Conservation (phyloP, 2,888 invertebrate species). For the Lutraria lutraria region DNA sequence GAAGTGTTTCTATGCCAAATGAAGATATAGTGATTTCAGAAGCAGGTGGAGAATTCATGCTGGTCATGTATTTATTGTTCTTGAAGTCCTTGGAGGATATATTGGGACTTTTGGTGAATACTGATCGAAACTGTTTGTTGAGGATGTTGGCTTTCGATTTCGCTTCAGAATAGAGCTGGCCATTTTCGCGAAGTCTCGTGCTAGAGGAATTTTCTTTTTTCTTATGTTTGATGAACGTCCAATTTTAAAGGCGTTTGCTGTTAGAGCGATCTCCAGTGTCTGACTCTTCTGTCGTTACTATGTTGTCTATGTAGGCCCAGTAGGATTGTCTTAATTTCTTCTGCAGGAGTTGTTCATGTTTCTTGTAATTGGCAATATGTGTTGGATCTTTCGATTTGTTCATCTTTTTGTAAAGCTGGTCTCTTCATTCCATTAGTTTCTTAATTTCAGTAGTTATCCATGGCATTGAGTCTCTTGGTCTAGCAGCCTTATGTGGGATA, state of each 20-base stretch:
- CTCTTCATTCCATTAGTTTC: slow-evolving; percentile 37
- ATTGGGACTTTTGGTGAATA: no score
- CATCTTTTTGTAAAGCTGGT: slow-evolving; percentile 40
- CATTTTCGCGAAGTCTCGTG: background rate
- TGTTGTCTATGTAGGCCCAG: slow-evolving; percentile 51
- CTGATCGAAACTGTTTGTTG: no score
- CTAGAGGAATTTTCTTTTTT: slow-evolving; percentile 19
- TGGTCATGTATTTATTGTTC: no score
- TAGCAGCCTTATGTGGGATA: slow-evolving; percentile 46
- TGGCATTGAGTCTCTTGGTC: slow-evolving; percentile 43
- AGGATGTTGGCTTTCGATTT: no score
- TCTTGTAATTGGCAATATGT: slow-evolving; percentile 33
- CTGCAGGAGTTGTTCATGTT: background rate
- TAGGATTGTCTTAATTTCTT: slow-evolving; percentile 31
- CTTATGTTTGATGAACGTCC: slow-evolving; percentile 39
- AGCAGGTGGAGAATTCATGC: no score
- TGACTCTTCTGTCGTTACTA: slow-evolving; percentile 10
- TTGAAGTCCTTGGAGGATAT: no score
- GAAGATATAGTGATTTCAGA: no score
- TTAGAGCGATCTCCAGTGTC: no score
- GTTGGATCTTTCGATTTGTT: slow-evolving; percentile 36
- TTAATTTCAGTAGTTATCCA: slow-evolving; percentile 55
- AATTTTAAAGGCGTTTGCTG: slow-evolving; percentile 17
- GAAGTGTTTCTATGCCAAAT: no score
- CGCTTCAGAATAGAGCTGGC: background rate